These are phyloP conservation scores for Eubasilissa splendida DNA, from an alignment of 2,888 invertebrate species.

Conservation along the genomic window DNA sequence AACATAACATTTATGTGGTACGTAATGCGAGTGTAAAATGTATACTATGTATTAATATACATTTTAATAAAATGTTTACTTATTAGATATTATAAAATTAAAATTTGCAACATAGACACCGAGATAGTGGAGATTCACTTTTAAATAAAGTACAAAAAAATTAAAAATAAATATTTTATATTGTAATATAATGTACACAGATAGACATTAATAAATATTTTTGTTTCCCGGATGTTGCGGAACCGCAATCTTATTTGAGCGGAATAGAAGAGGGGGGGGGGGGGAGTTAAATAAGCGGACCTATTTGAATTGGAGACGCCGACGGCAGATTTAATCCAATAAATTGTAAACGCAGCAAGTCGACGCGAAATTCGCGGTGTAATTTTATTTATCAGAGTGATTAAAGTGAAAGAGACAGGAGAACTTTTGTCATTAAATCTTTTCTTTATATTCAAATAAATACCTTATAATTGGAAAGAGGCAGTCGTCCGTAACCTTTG, in stretches of 20 bases:
- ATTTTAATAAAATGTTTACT: not conserved
- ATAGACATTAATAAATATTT: not conserved
- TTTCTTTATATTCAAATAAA: slow-evolving; percentile 31
- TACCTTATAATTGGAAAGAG: slow-evolving; percentile 1
- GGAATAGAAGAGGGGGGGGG: not conserved
- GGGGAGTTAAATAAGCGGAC: not conserved
- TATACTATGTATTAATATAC: too few species aligned
- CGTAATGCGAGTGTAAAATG: too few species aligned
- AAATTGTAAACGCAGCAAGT: slow-evolving; percentile 12
- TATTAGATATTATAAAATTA: not conserved
- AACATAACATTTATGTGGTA: too few species aligned
- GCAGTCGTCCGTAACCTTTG: not conserved
- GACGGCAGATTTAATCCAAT: slow-evolving; percentile 22
- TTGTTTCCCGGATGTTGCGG: not conserved
- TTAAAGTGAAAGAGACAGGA: not conserved
- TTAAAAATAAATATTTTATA: too few species aligned
- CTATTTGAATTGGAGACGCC: slow-evolving; percentile 7
- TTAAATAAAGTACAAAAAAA: too few species aligned
- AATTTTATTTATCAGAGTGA: slow-evolving; percentile 15
- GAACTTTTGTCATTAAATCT: slow-evolving; percentile 20
- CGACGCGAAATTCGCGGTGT: not conserved
- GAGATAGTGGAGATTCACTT: not conserved
- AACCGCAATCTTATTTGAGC: slow-evolving; percentile 9
- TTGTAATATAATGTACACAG: too few species aligned
- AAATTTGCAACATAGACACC: not conserved